Percentiles rank a stretch among this genome's conserved stretches.
These are phyloP conservation scores for Elmis aenea DNA, from an alignment of 2,888 invertebrate genomes.

Conservation along the genomic window DNA sequence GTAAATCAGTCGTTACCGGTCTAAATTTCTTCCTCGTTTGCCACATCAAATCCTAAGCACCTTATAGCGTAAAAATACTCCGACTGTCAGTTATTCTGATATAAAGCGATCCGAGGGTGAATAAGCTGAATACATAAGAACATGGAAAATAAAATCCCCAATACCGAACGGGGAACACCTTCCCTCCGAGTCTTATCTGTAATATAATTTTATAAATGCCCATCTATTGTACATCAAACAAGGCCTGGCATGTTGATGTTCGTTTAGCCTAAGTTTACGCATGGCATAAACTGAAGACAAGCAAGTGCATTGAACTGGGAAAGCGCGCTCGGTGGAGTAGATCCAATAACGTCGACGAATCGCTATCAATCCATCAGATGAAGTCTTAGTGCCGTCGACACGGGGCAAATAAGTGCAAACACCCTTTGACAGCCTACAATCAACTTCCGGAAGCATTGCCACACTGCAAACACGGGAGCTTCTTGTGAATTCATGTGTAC, in stretches of 20 bases:
- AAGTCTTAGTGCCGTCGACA: conserved; percentile 20
- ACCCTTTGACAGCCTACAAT: conserved; percentile 11
- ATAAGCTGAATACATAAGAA: too few relatives aligned
- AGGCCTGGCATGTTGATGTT: conserved; percentile 22
- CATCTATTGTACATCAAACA: conserved; percentile 21
- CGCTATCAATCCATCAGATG: conserved; percentile 27
- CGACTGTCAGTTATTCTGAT: too few relatives aligned
- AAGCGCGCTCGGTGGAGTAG: conserved; percentile 17
- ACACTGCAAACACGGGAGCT: conserved; percentile 6
- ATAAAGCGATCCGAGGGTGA: too few relatives aligned
- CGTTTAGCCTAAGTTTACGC: conserved; percentile 23
- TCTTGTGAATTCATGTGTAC: conserved; percentile 8
- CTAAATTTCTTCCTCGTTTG: too few relatives aligned
- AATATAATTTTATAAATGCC: conserved; percentile 20
- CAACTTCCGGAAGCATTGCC: conserved; percentile 5
- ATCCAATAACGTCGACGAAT: conserved; percentile 22
- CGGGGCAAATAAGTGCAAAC: conserved; percentile 16
- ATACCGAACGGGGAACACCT: too few relatives aligned
- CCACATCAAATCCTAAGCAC: too few relatives aligned
- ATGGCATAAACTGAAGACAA: conserved; percentile 22
- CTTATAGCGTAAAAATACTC: too few relatives aligned
- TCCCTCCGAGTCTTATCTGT: too few relatives aligned
- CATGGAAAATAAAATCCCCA: too few relatives aligned
- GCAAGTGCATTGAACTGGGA: conserved; percentile 23
- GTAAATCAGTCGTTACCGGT: too few relatives aligned